These are phyloP conservation scores for Stratiomys singularior DNA, from an alignment of 2,888 invertebrate genomes.

Conservation along the genomic window DNA sequence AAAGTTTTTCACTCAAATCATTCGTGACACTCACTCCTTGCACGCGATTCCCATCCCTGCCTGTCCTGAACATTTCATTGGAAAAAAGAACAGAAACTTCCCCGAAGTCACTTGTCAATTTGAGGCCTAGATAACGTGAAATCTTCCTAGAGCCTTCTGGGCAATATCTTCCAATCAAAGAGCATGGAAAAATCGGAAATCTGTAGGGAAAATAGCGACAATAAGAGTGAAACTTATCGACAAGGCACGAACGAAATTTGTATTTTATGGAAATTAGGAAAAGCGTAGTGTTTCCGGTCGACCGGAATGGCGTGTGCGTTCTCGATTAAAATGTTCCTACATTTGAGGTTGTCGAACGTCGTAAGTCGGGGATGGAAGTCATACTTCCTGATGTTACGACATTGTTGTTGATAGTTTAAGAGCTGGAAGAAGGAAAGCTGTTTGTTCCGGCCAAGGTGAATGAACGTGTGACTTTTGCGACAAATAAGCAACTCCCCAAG, in stretches of 20 bases:
- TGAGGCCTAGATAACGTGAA: constrained; percentile 38
- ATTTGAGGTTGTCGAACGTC: no score
- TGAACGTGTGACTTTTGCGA: no score
- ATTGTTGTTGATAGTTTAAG: no score
- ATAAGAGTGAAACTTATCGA: constrained; percentile 25
- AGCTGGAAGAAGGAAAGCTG: no score
- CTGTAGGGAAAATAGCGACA: constrained; percentile 24
- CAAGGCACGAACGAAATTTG: constrained; percentile 29
- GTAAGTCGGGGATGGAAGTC: no score
- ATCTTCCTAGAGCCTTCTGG: constrained; percentile 16
- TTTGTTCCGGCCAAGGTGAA: no score
- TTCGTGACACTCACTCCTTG: neutral
- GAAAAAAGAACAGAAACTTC: neutral
- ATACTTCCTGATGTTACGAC: no score
- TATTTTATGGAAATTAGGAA: constrained; percentile 41
- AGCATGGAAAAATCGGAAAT: constrained; percentile 19
- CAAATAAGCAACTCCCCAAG: no score
- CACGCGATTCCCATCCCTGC: neutral
- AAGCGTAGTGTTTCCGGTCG: constrained; percentile 33
- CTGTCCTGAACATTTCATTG: neutral
- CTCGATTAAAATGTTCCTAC: neutral
- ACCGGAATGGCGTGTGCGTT: constrained; percentile 18
- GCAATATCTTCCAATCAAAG: constrained; percentile 27
- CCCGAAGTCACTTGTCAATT: constrained; percentile 35
- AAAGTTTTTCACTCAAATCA: constrained; percentile 44